A percentile compares a stretch with the other conserved stretches of the same genome.
Evolutionary conservation across 2,888 invertebrate species (phyloP).

Genomic region (Mesochorus sp.): DNA sequence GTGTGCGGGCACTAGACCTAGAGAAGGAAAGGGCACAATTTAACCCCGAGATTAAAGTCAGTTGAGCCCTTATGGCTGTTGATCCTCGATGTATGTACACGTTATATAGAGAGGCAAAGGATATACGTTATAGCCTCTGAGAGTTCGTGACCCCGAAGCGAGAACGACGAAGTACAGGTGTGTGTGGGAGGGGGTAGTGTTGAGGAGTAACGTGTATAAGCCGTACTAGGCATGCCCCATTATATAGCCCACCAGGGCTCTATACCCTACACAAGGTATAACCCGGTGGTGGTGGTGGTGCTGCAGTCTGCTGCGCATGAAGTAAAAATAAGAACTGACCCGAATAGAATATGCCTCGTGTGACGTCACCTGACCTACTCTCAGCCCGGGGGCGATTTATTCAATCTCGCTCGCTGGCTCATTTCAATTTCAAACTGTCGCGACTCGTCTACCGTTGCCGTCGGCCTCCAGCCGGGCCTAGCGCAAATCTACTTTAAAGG

Average conservation of each 20-base stretch:
- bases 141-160: conserved; percentile 55
- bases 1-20: neutral
- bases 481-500: conserved; percentile 31
- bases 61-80: neutral
- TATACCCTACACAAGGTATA: neutral
- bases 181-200: no score
- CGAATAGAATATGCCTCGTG: conserved; percentile 52
- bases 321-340: conserved; percentile 62
- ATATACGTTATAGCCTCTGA: conserved; percentile 29
- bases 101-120: conserved; percentile 21
- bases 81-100: neutral
- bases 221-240: conserved; percentile 32
- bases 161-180: conserved; percentile 36
- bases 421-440: conserved; percentile 62
- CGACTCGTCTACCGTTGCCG: conserved; percentile 42
- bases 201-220: conserved; percentile 20
- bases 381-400: conserved; percentile 57
- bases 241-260: conserved; percentile 22
- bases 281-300: no score
- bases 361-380: conserved; percentile 60
- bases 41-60: neutral
- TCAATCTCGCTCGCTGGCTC: conserved; percentile 60
- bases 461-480: neutral
- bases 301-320: conserved; percentile 14
- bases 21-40: neutral